Conservation (phyloP, 2,888 invertebrate genomes). For the Lasioglossum vierecki region DNA sequence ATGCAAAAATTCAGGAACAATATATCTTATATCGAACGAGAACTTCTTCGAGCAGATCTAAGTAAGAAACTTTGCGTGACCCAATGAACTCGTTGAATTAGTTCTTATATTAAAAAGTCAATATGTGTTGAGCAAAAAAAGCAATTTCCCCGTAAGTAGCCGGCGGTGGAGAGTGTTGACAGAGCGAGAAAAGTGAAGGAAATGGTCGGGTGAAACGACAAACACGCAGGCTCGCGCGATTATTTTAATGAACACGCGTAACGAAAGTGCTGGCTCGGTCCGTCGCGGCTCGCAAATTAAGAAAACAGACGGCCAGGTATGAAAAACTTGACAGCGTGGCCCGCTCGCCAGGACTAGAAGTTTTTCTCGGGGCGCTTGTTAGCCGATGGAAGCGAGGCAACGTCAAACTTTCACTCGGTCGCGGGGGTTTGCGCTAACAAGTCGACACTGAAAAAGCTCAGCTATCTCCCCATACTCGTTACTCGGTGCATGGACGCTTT, state of each 20-base stretch:
- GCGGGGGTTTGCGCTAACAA: constrained; percentile 41
- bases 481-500: constrained; percentile 4
- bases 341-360: neutral
- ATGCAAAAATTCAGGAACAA: too few relatives aligned
- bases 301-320: neutral
- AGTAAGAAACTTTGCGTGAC: too few relatives aligned
- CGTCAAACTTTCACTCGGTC: constrained; percentile 36
- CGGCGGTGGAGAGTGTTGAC: neutral
- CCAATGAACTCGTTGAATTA: too few relatives aligned
- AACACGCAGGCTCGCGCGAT: constrained; percentile 1
- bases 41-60: too few relatives aligned
- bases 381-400: constrained; percentile 22
- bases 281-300: constrained; percentile 5
- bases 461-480: constrained; percentile 24
- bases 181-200: neutral
- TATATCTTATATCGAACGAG: too few relatives aligned
- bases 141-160: neutral
- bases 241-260: constrained; percentile 5
- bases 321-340: neutral
- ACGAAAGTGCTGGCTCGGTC: neutral
- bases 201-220: neutral
- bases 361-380: constrained; percentile 25
- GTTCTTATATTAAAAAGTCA: too few relatives aligned
- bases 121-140: too few relatives aligned
- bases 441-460: constrained; percentile 31